Evolutionary conservation across 2,888 invertebrate species (phyloP).

Genomic region (Epiblema foenella): DNA sequence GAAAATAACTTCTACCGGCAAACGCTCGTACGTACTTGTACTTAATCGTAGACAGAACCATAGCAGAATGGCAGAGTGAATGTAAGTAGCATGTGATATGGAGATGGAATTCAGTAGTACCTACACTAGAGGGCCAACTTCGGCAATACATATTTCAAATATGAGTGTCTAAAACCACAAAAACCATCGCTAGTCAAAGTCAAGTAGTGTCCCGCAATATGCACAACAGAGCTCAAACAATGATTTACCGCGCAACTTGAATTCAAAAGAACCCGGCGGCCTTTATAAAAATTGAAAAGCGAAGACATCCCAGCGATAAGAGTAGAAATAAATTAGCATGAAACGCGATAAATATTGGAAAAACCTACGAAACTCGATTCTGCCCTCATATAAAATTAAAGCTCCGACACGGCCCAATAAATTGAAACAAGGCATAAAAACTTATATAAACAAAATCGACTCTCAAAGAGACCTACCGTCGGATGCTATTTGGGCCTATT

Average conservation of each 20-base stretch:
- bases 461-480: conserved; percentile 9
- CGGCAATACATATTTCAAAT: neutral
- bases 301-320: conserved; percentile 41
- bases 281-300: conserved; percentile 41
- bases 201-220: neutral
- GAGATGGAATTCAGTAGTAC: neutral
- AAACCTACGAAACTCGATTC: conserved; percentile 44
- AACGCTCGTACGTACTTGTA: no score
- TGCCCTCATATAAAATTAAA: conserved; percentile 50
- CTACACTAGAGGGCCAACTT: neutral
- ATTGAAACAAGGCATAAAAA: conserved; percentile 45
- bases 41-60: no score
- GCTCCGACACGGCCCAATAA: conserved; percentile 41
- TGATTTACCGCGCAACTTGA: conserved; percentile 32
- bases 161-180: neutral
- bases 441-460: conserved; percentile 47
- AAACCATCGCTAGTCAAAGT: conserved; percentile 7
- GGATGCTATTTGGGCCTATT: conserved; percentile 21
- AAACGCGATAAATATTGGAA: conserved; percentile 43
- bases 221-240: conserved; percentile 29
- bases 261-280: conserved; percentile 23
- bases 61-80: no score
- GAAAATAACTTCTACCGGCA: no score
- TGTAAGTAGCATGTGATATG: neutral
- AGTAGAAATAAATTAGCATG: conserved; percentile 41